Evolutionary conservation across 2,113 vertebrate genomes (phyloP).

Genomic region (Zosterops hypoxanthus): DNA sequence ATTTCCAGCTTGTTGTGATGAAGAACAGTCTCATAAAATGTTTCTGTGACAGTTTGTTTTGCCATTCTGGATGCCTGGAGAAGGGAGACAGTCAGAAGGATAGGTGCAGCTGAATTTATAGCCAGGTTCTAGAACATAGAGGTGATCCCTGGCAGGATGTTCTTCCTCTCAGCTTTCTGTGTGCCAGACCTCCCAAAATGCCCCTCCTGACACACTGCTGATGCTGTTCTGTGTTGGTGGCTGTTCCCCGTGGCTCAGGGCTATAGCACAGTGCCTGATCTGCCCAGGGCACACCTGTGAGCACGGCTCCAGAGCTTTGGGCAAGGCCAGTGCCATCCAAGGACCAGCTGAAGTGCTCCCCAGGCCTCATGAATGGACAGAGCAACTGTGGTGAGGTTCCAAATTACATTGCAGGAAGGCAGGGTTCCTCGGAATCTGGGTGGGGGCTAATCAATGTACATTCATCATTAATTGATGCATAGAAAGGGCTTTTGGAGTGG

Average conservation of each 20-base stretch:
- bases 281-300: not conserved
- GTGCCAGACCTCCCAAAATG: not conserved
- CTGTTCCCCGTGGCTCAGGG: not conserved
- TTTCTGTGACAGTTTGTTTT: not conserved
- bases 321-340: not conserved
- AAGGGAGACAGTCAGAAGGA: not conserved
- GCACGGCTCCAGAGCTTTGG: not conserved
- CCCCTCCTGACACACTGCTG: not conserved
- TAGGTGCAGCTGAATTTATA: not conserved
- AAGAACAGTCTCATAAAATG: not conserved
- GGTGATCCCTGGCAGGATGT: not conserved
- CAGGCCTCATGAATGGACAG: not conserved
- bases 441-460: slow-evolving; percentile 56
- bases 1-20: not conserved
- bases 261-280: not conserved
- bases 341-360: not conserved
- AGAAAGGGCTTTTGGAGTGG: slow-evolving; percentile 9
- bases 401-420: not conserved
- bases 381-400: not conserved
- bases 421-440: not conserved
- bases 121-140: not conserved
- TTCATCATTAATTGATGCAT: slow-evolving; percentile 63
- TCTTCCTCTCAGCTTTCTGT: not conserved
- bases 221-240: not conserved
- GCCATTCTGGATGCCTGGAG: not conserved